A percentile compares a stretch with the other conserved stretches of the same genome.
These are phyloP conservation scores for Physeter macrocephalus DNA, from an alignment of 2,113 vertebrate genomes.

Conservation along the genomic window DNA sequence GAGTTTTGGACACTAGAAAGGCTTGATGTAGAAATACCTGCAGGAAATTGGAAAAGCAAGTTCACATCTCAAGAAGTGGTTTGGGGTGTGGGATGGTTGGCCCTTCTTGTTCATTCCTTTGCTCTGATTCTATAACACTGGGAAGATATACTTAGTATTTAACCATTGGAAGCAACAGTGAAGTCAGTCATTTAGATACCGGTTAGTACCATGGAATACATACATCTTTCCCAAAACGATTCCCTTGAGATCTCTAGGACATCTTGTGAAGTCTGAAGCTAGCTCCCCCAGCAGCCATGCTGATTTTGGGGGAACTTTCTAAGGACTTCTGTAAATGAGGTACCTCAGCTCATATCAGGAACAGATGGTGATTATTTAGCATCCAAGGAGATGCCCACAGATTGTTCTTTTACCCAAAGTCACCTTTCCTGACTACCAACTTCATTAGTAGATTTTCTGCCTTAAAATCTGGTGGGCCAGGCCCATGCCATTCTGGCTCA, in stretches of 20 bases:
- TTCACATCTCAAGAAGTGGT: not conserved
- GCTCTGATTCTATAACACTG: not conserved
- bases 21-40: not conserved
- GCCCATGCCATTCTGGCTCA: not conserved
- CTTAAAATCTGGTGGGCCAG: not conserved
- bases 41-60: not conserved
- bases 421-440: not conserved
- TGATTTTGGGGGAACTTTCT: not conserved
- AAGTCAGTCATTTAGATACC: not conserved
- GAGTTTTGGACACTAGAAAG: not conserved
- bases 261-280: not conserved
- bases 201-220: not conserved
- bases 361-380: not conserved
- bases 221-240: not conserved
- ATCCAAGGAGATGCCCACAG: not conserved
- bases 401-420: not conserved
- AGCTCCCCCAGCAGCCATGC: not conserved
- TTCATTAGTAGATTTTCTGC: not conserved
- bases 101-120: not conserved
- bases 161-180: not conserved
- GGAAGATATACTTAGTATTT: not conserved
- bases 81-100: not conserved
- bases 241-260: not conserved
- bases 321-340: not conserved
- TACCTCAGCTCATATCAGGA: not conserved